Percentiles rank a stretch among this genome's conserved stretches.
Evolutionary conservation across 2,797 vertebrate genomes (phyloP).

Genomic region (Sebastes ruberrimus): DNA sequence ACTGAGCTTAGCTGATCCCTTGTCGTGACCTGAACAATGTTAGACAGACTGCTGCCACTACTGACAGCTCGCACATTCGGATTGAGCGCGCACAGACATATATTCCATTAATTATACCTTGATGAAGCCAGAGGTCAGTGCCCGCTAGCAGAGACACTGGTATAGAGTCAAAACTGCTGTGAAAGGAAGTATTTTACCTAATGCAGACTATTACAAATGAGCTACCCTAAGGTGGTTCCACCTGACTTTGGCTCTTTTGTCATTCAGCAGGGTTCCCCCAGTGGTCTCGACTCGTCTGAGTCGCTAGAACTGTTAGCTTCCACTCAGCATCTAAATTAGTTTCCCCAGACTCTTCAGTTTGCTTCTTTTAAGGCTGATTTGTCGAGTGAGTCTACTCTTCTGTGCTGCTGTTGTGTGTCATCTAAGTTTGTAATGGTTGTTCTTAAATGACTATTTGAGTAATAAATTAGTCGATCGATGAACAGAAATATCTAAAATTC

Average conservation of each 20-base stretch:
- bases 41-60: not conserved
- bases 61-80: not conserved
- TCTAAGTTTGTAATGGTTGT: not conserved
- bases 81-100: constrained; percentile 6
- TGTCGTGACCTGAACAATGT: not conserved
- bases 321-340: constrained; percentile 17
- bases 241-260: constrained; percentile 16
- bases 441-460: not conserved
- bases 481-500: too few relatives aligned
- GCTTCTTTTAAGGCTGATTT: not conserved
- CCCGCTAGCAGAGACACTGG: not conserved
- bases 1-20: not conserved
- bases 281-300: not conserved
- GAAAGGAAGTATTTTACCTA: constrained; percentile 8
- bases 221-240: not conserved
- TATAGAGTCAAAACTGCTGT: constrained; percentile 4
- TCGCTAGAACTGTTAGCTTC: not conserved
- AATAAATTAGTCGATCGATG: not conserved
- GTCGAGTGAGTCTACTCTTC: not conserved
- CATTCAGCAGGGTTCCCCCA: constrained; percentile 26
- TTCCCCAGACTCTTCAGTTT: not conserved
- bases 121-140: constrained; percentile 26
- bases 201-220: constrained; percentile 3
- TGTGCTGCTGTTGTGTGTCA: not conserved
- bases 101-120: constrained; percentile 13